Percentiles rank a stretch among this genome's conserved stretches.
These are phyloP conservation scores for Caenorhabditis inopinata DNA, from an alignment of 1,140 invertebrate species.

Conservation along the genomic window DNA sequence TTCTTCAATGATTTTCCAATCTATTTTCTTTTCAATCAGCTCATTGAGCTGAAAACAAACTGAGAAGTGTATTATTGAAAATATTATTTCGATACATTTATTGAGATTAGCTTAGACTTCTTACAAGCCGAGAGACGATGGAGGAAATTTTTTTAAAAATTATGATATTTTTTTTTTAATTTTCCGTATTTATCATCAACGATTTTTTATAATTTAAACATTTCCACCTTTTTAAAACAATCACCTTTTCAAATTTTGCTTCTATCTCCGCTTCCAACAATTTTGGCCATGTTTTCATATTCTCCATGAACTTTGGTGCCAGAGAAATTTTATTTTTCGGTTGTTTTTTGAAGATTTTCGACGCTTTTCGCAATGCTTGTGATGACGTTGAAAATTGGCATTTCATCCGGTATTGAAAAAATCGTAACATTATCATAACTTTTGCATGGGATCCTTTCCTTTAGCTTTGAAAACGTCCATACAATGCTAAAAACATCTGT, in stretches of 20 bases:
- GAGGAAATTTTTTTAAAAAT: too few relatives aligned
- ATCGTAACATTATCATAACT: background rate
- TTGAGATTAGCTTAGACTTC: too few relatives aligned
- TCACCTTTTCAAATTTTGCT: background rate
- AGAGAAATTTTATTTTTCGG: constrained; percentile 5
- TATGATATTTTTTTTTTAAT: too few relatives aligned
- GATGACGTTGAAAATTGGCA: background rate
- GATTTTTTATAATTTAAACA: too few relatives aligned
- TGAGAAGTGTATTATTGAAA: too few relatives aligned
- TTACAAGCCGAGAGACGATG: too few relatives aligned
- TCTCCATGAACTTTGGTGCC: background rate
- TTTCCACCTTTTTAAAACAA: background rate
- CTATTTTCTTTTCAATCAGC: background rate
- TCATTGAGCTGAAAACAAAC: background rate
- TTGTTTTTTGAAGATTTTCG: background rate
- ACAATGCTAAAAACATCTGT: too few relatives aligned
- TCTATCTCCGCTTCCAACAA: constrained; percentile 6
- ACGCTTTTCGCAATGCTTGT: background rate
- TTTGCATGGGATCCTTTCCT: background rate
- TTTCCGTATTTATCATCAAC: too few relatives aligned
- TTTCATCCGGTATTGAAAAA: background rate
- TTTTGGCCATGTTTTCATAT: constrained; percentile 9
- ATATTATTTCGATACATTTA: too few relatives aligned
- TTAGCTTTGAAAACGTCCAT: background rate
- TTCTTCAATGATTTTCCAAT: background rate